A percentile compares a stretch with the other conserved stretches of the same genome.
Evolutionary conservation across 2,888 invertebrate genomes (phyloP).

Genomic region (Standfussiana lucernea): DNA sequence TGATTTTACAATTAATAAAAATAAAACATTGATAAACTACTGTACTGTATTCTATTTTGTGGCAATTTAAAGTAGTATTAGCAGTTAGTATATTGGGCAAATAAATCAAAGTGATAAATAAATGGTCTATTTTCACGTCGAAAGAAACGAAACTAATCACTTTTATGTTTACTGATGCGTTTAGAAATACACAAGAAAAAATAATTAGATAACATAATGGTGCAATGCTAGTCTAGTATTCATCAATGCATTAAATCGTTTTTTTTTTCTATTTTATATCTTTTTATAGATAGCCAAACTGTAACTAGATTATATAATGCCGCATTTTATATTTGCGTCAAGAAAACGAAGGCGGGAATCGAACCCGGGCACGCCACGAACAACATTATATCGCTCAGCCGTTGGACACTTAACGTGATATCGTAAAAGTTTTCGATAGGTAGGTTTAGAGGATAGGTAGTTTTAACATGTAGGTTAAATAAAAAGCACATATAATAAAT

Average conservation of each 20-base stretch:
- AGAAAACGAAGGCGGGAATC: background rate
- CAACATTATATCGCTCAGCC: background rate
- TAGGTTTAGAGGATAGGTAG: background rate
- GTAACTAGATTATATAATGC: background rate
- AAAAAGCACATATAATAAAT: constrained; percentile 39
- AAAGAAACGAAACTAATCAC: constrained; percentile 22
- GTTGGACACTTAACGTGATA: background rate
- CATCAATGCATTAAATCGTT: background rate
- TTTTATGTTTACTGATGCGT: constrained; percentile 37
- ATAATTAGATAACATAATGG: background rate
- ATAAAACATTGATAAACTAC: background rate
- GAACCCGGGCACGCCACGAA: constrained; percentile 7
- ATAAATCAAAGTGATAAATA: background rate
- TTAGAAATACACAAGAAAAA: constrained; percentile 26
- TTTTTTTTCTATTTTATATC: background rate
- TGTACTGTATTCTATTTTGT: background rate
- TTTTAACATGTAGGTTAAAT: constrained; percentile 13
- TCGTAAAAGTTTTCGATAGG: background rate
- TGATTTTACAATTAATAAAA: background rate
- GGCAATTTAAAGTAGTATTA: background rate
- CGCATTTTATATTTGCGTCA: background rate
- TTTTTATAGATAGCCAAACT: background rate
- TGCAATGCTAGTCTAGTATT: background rate
- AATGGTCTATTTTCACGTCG: background rate
- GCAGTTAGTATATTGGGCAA: background rate